Conservation (phyloP, 2,888 invertebrate genomes). For the Campoplex nolae region DNA sequence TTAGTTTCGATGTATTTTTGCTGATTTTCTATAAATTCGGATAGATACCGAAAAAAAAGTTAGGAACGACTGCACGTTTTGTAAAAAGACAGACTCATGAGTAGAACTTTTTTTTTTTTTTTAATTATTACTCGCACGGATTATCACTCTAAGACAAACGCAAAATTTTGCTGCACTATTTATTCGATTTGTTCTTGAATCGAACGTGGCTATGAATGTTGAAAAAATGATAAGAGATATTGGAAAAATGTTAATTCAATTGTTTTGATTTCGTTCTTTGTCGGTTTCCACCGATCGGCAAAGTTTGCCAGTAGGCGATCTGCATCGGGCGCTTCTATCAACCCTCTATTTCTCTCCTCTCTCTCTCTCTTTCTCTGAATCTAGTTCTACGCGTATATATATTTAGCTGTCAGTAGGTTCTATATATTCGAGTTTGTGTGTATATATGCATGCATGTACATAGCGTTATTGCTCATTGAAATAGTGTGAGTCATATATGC, state of each 20-base stretch:
- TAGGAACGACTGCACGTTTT: neutral
- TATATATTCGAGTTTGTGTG: neutral
- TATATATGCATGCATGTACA: neutral
- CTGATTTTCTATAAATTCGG: neutral
- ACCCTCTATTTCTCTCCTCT: neutral
- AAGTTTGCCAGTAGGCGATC: conserved; percentile 17
- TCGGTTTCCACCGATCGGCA: conserved; percentile 30
- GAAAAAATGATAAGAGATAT: neutral
- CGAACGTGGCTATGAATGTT: neutral
- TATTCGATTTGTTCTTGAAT: neutral
- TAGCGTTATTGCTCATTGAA: conserved; percentile 30
- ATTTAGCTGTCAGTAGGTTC: neutral
- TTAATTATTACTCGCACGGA: neutral
- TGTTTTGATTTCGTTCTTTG: conserved; percentile 6
- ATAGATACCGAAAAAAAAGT: neutral
- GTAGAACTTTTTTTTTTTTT: neutral
- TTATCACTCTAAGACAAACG: neutral
- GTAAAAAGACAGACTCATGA: neutral
- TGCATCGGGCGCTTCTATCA: neutral
- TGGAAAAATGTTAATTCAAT: neutral
- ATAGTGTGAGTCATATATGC: conserved; percentile 54
- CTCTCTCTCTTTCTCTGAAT: neutral
- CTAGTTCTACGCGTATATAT: neutral
- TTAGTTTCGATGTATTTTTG: neutral
- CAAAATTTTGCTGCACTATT: neutral